Evolutionary conservation across 2,113 vertebrate genomes (phyloP), one percentile per base, ranked within the genome.

Genomic region (Eira barbara): DNA sequence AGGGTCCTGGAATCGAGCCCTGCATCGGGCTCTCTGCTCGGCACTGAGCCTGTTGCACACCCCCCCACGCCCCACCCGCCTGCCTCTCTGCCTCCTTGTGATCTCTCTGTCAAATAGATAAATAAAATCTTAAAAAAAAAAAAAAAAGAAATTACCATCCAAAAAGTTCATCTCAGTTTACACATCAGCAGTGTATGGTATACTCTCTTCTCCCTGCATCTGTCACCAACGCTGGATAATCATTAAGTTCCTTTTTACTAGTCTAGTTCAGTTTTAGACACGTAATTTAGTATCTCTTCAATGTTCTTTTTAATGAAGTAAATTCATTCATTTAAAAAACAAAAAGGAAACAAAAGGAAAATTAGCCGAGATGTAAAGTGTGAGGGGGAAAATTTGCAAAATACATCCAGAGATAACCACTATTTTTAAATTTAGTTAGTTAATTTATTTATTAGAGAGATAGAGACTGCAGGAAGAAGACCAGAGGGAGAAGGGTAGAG

Each of bases 281-380:
- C 21, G 27, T 91, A 90, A 49, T 91, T 91, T 91, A 95, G 39
- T 88, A 71, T 89, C 45, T 83, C 39, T 61, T 94, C 79, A 97
- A n/a, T 95, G 78, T 63, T 92, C n/a, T 73, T 20, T 69, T 94
- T 92, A 59, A n/a, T 61, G 59, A 93, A 90, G 39, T 86, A 86
- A 23, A 86, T 2, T 82, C 69, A 34, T 7, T 92, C 63, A 89
- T 92, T 89, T 87, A 71, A 67, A 95, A 79, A 82, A 71, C 25
- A 85, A 86, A 74, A 80, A 80, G 4, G 25, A 61, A 63, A 63
- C 27, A 63, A 52, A 92, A 90, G 65, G 6, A 93, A 93, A 85
- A 78, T 81, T 67, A 89, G 69, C 45, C 14, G 79, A 95, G 81
- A 94, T 4, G n/a, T 91, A 25, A 85, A 73, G 6, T 85, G 34